These are phyloP conservation scores for Prenolepis imparis DNA, from an alignment of 2,888 invertebrate species.

Conservation along the genomic window DNA sequence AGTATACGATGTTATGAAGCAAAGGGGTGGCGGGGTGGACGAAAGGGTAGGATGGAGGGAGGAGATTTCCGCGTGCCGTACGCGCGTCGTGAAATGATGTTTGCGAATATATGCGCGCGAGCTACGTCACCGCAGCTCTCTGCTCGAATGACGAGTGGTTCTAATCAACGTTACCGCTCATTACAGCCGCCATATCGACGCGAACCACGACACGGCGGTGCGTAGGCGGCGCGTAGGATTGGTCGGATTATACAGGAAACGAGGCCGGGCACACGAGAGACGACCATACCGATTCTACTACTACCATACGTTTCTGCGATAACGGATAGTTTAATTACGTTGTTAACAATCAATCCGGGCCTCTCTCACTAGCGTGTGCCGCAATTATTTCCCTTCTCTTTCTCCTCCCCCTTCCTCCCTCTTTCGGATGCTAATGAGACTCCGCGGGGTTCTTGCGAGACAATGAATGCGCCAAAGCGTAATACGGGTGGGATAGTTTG, in stretches of 20 bases:
- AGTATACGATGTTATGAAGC: slow-evolving; percentile 34
- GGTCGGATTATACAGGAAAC: slow-evolving; percentile 61
- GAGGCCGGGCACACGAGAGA: slow-evolving; percentile 11
- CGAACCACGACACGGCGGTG: slow-evolving; percentile 58
- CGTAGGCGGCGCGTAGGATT: slow-evolving; percentile 53
- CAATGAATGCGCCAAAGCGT: slow-evolving; percentile 28
- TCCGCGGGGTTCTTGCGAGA: neutral
- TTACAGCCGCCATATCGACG: slow-evolving; percentile 54
- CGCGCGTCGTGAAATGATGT: slow-evolving; percentile 12
- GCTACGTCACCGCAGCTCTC: slow-evolving; percentile 67
- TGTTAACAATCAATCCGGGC: slow-evolving; percentile 73
- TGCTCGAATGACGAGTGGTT: slow-evolving; percentile 78
- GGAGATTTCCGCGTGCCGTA: slow-evolving; percentile 37
- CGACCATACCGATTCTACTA: slow-evolving; percentile 25
- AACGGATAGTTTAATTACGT: slow-evolving; percentile 80
- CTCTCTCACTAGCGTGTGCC: slow-evolving; percentile 7
- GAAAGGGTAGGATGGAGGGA: too few species aligned
- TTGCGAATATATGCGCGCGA: slow-evolving; percentile 63
- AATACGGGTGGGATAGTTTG: slow-evolving; percentile 4
- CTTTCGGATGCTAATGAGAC: slow-evolving; percentile 59
- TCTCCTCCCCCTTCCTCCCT: slow-evolving; percentile 44
- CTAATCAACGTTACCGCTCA: slow-evolving; percentile 77
- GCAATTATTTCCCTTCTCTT: slow-evolving; percentile 66
- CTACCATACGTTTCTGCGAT: slow-evolving; percentile 66
- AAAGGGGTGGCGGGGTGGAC: too few species aligned